Base-by-base conservation (phyloP, 2,888 invertebrate genomes). In the Adelphocoris suturalis region DNA sequence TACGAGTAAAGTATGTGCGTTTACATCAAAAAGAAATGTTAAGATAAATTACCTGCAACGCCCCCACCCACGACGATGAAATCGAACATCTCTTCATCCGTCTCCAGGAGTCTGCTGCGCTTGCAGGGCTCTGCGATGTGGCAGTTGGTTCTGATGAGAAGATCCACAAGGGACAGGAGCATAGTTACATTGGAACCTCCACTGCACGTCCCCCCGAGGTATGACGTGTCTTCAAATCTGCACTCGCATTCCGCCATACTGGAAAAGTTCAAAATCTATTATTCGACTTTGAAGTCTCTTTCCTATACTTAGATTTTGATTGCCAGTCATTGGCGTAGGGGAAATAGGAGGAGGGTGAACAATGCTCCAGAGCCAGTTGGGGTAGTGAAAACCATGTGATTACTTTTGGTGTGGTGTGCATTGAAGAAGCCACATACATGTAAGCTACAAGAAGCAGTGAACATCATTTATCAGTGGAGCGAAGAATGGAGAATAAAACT, bases 11-110 rank as follows among this genome's bases (percentile, higher is more conserved):
- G 3, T 37, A 37, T 37, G 37, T 4, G 7, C 7, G 7, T 37
- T 37, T 37, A 2, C 37, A 37, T 37, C 37, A 37, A 7, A 37
- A 37, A 4, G 37, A 7, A 37, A 37, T 37, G 7, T 37, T 68
- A 23, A 61, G n/a, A 3, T 3, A 23, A 23, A 23, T 68, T 91
- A 92, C 92, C 92, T n/a, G 92, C 92, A n/a, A 92, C 92, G n/a
- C 92, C 93, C 28, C 92, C 92, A 5, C 93, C 92, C 37, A 93
- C 92, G 28, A 92, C 92, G 84, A 92, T 92, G 88, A 92, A 92
- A 82, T 92, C 92, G 89, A 92, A 92, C n/a, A 90, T 19, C 12
- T 85, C 86, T 27, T 90, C 68, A 19, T 90, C 81, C 37, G 16
- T 19, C 19, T 82, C 86, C 37, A 91, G 89, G 19, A 75, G 81